Conservation (phyloP, 2,797 vertebrate species). For the Phylloscopus collybita region DNA sequence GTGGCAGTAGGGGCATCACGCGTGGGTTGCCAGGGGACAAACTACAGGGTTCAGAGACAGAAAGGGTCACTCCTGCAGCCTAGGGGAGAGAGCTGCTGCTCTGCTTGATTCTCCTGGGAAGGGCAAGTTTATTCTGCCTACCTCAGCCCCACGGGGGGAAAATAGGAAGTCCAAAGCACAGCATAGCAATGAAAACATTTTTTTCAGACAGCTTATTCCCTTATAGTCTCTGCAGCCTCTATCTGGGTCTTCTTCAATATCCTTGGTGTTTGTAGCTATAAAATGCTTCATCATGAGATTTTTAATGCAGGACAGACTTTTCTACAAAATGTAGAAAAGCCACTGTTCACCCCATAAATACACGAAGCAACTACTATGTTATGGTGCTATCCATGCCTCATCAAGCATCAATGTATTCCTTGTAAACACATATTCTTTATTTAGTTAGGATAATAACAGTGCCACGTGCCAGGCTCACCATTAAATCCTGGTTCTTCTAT, state of each 20-base stretch:
- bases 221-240: background rate
- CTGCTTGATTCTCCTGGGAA: background rate
- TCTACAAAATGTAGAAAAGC: constrained; percentile 14
- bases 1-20: accelerated
- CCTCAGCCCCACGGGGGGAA: background rate
- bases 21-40: background rate
- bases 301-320: constrained; percentile 21
- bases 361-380: constrained; percentile 15
- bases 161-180: background rate
- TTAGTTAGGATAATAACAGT: constrained; percentile 31
- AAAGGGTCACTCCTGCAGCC: accelerated
- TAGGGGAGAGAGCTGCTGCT: accelerated
- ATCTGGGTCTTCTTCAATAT: background rate
- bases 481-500: constrained; percentile 13
- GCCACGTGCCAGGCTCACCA: background rate
- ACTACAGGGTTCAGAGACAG: accelerated
- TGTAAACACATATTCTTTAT: constrained; percentile 58
- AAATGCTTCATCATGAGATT: background rate
- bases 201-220: background rate
- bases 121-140: background rate
- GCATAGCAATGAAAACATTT: background rate
- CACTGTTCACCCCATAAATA: constrained; percentile 22
- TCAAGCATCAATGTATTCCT: constrained; percentile 44
- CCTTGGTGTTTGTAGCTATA: background rate
- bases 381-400: constrained; percentile 15